phyloP scores from a whole-genome alignment of 2,888 invertebrate species.

The Cheilosia urbana region DNA sequence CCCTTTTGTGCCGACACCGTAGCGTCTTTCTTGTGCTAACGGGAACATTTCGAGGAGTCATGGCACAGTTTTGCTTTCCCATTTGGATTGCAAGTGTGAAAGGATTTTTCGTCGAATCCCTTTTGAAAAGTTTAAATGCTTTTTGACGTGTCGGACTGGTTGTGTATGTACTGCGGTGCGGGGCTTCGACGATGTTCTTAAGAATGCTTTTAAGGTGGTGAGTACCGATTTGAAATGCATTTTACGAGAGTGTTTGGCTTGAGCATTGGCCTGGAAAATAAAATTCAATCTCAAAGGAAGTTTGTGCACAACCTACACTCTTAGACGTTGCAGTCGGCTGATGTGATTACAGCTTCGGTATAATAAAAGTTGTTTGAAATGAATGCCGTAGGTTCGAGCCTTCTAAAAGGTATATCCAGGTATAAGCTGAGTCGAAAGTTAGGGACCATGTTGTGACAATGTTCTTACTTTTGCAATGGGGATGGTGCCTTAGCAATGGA shows the following conservation, averaged over 20 bases:
- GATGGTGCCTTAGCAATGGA: too few relatives aligned
- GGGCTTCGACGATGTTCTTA: neutral
- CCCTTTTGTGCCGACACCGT: neutral
- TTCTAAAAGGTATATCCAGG: too few relatives aligned
- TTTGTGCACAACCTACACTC: too few relatives aligned
- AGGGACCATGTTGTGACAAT: too few relatives aligned
- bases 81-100: constrained; percentile 64
- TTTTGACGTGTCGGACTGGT: constrained; percentile 18
- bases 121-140: constrained; percentile 52
- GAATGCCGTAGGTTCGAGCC: too few relatives aligned
- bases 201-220: constrained; percentile 8
- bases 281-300: neutral
- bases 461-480: too few relatives aligned
- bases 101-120: constrained; percentile 52
- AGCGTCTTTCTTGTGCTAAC: constrained; percentile 13
- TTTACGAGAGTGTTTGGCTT: neutral
- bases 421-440: too few relatives aligned
- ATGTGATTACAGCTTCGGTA: too few relatives aligned
- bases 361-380: too few relatives aligned
- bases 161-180: neutral
- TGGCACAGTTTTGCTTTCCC: constrained; percentile 61
- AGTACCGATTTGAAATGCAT: constrained; percentile 17
- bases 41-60: constrained; percentile 47
- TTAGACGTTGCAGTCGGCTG: too few relatives aligned
- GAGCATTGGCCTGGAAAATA: constrained; percentile 12